phyloP scores from a whole-genome alignment of 2,888 invertebrate species.

The Bhutanitis thaidina region DNA sequence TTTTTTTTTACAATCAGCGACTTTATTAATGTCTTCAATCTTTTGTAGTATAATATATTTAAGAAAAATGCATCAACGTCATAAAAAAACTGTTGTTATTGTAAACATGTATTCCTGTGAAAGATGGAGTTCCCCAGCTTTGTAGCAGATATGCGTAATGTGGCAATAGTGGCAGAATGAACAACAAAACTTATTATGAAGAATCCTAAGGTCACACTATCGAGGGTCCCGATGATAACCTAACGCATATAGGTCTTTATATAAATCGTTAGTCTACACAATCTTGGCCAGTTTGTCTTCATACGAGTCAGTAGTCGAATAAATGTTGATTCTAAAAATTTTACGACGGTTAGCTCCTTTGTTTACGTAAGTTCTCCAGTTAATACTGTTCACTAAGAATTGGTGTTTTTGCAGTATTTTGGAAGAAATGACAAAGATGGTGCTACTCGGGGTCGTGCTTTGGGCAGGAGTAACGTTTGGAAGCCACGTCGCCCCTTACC shows the following conservation, averaged over 20 bases:
- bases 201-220: conserved; percentile 38
- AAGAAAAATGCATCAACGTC: background rate
- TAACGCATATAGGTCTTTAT: conserved; percentile 42
- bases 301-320: conserved; percentile 31
- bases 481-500: conserved; percentile 67
- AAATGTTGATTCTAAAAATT: conserved; percentile 40
- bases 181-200: conserved; percentile 6
- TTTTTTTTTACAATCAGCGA: too few relatives aligned
- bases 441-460: conserved; percentile 64
- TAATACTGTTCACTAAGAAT: conserved; percentile 1
- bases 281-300: conserved; percentile 48
- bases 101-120: background rate
- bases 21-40: too few relatives aligned
- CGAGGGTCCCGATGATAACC: conserved; percentile 56
- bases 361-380: background rate
- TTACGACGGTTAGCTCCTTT: conserved; percentile 37
- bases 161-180: conserved; percentile 6
- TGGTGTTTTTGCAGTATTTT: conserved; percentile 54
- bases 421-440: conserved; percentile 75
- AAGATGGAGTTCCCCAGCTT: conserved; percentile 4
- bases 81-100: background rate
- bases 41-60: too few relatives aligned
- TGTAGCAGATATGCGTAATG: background rate
- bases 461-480: conserved; percentile 72
- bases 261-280: conserved; percentile 49